Evolutionary conservation across 2,888 invertebrate species (phyloP), one percentile per base, ranked within the genome.

Genomic region (Drosophila barbarae): DNA sequence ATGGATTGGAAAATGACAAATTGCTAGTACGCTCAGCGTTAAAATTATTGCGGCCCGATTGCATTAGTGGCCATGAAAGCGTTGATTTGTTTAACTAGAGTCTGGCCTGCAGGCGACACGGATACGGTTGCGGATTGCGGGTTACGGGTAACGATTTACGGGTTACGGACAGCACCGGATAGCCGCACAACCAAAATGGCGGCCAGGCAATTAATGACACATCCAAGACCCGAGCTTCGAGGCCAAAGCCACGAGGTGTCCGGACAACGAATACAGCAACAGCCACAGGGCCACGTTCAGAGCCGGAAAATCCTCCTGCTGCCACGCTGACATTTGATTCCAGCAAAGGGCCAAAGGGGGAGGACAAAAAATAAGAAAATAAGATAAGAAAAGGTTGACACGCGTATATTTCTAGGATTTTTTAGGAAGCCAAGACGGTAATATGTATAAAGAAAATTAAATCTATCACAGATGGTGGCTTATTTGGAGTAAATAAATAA

Each of bases 41-140:
- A 73, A 75, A 79, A 79, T 80, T 82, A 81, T 81, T 82, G 84
- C 69, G 73, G 66, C 74, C 77, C 71, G 77, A 81, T 81, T 84
- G 80, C 83, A 81, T 74, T 77, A 82, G 66, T 53, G 75, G 70
- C 77, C 77, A 70, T 77, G 77, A 77, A 77, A 74, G 68, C 81
- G 65, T 67, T 80, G 77, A 78, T 78, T 84, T 78, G 84, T 80
- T 80, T 80, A 75, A 77, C 78, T 68, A 75, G 63, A 57, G 73
- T 32, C 68, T 58, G 46, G 51, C 63, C 63, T 39, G 54, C 44
- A 54, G 64, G 51, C 52, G 71, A 52, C 69, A 55, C 55, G 64
- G 71, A 55, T 70, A 70, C 39, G 50, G 54, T 30, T 60, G 44
- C 72, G 55, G 39, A 21, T 23, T 13, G 21, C n/a, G 21, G 50